These are phyloP conservation scores for Grallaria varia DNA, from an alignment of 2,113 vertebrate species.

Conservation along the genomic window DNA sequence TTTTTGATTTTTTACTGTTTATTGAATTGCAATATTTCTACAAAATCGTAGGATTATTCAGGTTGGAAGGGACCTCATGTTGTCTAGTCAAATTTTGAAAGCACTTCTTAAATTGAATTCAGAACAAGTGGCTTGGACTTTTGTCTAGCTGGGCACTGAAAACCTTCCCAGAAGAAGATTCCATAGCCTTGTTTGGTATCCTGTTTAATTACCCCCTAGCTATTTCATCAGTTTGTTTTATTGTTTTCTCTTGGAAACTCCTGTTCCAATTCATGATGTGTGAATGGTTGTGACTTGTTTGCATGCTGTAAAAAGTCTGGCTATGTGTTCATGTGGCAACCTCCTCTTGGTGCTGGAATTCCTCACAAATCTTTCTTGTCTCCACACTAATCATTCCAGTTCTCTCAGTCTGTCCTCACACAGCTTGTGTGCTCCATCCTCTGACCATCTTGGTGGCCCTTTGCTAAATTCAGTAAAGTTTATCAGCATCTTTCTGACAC, in stretches of 20 bases:
- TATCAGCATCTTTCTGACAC: background rate
- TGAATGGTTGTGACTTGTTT: background rate
- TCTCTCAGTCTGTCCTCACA: background rate
- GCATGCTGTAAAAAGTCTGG: background rate
- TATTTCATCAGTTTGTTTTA: background rate
- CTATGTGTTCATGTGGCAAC: background rate
- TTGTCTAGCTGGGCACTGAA: background rate
- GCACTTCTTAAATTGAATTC: background rate
- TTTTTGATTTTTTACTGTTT: background rate
- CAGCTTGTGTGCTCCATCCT: background rate
- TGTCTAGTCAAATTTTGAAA: background rate
- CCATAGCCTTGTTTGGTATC: background rate
- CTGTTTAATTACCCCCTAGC: background rate
- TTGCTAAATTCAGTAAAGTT: background rate
- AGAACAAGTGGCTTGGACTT: background rate
- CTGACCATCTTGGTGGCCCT: background rate
- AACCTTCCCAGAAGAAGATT: background rate
- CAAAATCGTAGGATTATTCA: background rate
- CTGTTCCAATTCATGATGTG: background rate
- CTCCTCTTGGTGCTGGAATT: background rate
- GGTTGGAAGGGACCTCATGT: background rate
- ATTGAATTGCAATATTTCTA: background rate
- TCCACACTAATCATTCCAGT: background rate
- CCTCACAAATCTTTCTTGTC: background rate
- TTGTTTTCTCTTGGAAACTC: background rate